Conservation (phyloP, 2,888 invertebrate species). For the Metopia argyrocephala region DNA sequence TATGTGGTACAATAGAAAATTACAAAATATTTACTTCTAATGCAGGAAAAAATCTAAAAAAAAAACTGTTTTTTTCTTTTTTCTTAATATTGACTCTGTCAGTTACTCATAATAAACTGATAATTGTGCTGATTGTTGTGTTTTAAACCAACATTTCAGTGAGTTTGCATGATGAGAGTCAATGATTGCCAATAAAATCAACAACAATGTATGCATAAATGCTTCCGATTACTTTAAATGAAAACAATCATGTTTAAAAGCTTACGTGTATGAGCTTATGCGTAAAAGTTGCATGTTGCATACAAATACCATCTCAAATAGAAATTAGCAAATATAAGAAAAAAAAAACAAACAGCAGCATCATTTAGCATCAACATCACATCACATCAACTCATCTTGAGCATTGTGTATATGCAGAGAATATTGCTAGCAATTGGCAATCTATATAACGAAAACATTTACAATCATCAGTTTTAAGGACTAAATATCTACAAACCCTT, state of each 20-base stretch:
- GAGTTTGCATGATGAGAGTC: background rate
- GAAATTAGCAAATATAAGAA: background rate
- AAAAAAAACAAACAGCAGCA: background rate
- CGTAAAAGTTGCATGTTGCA: background rate
- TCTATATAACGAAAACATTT: no score
- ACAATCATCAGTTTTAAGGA: background rate
- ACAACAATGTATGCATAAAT: background rate
- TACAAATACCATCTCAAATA: background rate
- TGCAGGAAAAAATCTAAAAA: background rate
- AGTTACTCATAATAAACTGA: background rate
- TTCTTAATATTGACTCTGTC: background rate
- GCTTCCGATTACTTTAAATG: background rate
- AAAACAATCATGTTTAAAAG: background rate
- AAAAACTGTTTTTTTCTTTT: background rate
- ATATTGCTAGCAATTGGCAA: no score
- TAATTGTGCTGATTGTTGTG: background rate
- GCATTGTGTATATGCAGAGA: no score
- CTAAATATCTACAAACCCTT: background rate
- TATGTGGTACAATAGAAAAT: background rate
- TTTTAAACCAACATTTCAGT: background rate
- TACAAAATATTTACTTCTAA: background rate
- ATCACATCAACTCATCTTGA: no score
- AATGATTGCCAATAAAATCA: background rate
- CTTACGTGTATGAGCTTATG: background rate
- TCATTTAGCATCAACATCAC: conserved; percentile 5